These are phyloP conservation scores for Scylla paramamosain DNA, from an alignment of 1,140 invertebrate genomes.

Conservation along the genomic window DNA sequence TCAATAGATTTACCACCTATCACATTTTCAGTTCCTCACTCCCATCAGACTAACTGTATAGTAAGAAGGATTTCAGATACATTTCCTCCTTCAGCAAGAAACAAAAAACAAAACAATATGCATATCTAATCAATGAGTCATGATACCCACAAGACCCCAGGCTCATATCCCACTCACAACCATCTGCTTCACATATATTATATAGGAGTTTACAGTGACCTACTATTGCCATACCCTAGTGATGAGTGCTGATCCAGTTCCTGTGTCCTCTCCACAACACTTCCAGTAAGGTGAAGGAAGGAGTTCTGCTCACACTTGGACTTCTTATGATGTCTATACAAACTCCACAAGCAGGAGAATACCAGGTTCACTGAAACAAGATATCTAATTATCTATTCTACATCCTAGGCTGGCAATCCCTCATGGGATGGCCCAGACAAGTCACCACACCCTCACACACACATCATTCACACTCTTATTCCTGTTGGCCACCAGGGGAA, in stretches of 20 bases:
- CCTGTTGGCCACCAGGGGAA: background rate
- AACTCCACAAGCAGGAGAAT: constrained; percentile 4
- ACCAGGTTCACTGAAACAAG: constrained; percentile 11
- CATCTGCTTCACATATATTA: no score
- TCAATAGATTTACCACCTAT: no score
- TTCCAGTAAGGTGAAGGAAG: background rate
- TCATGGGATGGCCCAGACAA: background rate
- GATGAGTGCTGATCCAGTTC: background rate
- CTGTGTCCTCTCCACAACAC: background rate
- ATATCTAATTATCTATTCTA: background rate
- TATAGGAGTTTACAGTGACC: no score
- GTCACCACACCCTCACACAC: background rate
- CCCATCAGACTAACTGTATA: no score
- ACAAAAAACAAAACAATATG: no score
- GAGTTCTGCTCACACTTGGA: background rate
- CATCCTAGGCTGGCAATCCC: background rate
- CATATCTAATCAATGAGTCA: no score
- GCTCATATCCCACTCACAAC: no score
- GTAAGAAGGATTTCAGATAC: no score
- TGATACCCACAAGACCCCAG: no score
- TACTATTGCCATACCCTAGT: background rate
- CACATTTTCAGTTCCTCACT: no score
- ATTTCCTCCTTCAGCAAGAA: no score
- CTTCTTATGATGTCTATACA: constrained; percentile 26
- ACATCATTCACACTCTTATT: background rate